Evolutionary conservation across 37 sponge, comb jelly and placozoan species (phyloP).

Genomic region (Ephydatia muelleri): DNA sequence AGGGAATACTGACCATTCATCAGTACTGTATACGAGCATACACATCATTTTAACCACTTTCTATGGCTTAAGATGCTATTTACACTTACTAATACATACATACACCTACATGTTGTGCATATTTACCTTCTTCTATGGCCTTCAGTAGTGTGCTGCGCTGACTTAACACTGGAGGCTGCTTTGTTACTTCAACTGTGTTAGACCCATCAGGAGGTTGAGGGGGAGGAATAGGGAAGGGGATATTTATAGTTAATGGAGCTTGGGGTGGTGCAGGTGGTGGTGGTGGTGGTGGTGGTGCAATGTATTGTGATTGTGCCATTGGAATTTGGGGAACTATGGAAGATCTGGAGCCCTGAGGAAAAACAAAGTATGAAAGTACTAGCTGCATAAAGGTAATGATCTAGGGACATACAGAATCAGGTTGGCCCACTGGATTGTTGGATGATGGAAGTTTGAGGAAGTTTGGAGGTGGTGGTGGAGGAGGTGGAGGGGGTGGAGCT

Average conservation of each 20-base stretch:
- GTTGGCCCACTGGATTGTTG: background rate
- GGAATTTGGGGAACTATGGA: no score
- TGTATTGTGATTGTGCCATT: no score
- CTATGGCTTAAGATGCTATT: no score
- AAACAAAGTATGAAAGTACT: no score
- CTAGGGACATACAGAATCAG: background rate
- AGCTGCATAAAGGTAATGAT: background rate
- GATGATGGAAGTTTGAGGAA: background rate
- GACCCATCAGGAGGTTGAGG: slow-evolving; percentile 39
- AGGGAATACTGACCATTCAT: no score
- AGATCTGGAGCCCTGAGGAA: no score
- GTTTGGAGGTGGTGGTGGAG: slow-evolving; percentile 12
- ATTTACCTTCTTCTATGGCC: slow-evolving; percentile 60
- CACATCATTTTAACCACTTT: no score
- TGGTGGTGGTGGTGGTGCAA: background rate
- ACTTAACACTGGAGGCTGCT: slow-evolving; percentile 14
- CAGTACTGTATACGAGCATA: no score
- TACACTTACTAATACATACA: no score
- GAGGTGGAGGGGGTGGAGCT: slow-evolving; percentile 48
- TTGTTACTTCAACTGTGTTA: slow-evolving; percentile 6
- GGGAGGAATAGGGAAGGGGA: slow-evolving; percentile 16
- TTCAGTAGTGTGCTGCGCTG: slow-evolving; percentile 33
- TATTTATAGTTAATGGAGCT: slow-evolving; percentile 5
- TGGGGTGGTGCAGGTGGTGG: slow-evolving; percentile 43
- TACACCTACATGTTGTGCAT: no score